Base-by-base conservation (phyloP, 2,797 vertebrate genomes). In the Urocyon cinereoargenteus region DNA sequence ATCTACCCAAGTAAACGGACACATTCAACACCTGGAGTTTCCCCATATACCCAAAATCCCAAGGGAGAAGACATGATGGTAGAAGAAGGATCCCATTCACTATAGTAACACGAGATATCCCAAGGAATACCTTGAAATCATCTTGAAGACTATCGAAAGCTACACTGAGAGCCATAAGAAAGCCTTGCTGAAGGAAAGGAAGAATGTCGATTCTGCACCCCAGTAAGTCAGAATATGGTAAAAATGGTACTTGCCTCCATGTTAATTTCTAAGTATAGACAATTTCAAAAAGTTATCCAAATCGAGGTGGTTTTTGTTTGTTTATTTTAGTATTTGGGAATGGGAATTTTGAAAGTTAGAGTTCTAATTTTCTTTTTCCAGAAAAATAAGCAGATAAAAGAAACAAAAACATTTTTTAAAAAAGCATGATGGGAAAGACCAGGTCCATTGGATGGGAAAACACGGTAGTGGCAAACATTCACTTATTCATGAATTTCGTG, bases 381-480 rank as follows among this genome's bases (percentile, higher is more conserved):
- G 79, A 62, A 62, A 73, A 83, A 61, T 49, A 83, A 61, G 31
- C 22, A 84, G 66, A 28, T 3, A 24, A 77, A 85, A 26, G 26
- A 55, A 64, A 6, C n/a, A 55, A 75, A 75, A 51, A 24, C 19
- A 40, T 36, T 45, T 45, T 45, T 45, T 64, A 5, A 7, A 2
- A 84, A 53, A 16, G 14, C 18, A 40, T 62, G 5, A 9, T 31
- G 24, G n/a, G 45, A 36, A 85, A 64, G 18, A 40, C 12, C 2
- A 55, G 40, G 5, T 40, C n/a, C 18, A 40, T 24, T 5, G 8
- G 10, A 6, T 72, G 3, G 34, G 82, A 40, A 64, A 18, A 24
- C 0, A 36, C 0, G 0, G 45, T 6, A 8, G 34, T 1, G 18
- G 10, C 6, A 15, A 53, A 22, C 19, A 40, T 18, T 55, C 49